Evolutionary conservation across 2,797 vertebrate genomes (phyloP), one percentile per base, ranked within the genome.

Genomic region (Rhynchotus rufescens): DNA sequence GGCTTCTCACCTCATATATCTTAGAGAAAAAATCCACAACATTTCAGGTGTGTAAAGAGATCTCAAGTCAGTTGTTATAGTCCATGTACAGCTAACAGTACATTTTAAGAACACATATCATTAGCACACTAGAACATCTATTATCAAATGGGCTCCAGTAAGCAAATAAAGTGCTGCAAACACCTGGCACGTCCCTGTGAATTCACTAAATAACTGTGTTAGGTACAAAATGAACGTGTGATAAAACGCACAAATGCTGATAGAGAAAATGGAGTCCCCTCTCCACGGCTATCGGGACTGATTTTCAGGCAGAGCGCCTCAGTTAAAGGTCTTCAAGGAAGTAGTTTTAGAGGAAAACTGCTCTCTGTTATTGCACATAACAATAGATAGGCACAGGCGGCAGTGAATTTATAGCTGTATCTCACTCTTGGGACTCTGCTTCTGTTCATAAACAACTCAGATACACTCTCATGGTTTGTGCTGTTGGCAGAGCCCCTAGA

Each of bases 361-460:
- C 47, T 71, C 89, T 80, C 84, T 83, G 88, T 95, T 95, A 88
- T 96, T 95, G 93, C 86, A 94, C 95, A 92, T 81, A 94, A 95
- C 93, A 92, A 95, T 91, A 95, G 87, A 96, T 80, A 95, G 89
- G 89, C 93, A 96, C 61, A 90, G 91, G 52, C 86, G 66, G 81
- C 88, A 95, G 84, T 64, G 84, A 96, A 94, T 89, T 94, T 93
- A 97, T 93, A 75, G 86, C 85, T 69, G 51, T 64, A 75, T 62
- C 84, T 96, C 94, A 95, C 94, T 92, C 93, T 54, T 90, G 93
- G 94, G 93, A 96, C 68, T 72, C 68, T 68, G 89, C 83, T 90
- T 93, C 93, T 95, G 92, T 92, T 95, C 95, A 96, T 95, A 96
- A 97, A 96, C 95, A 96, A 88, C 93, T 95, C 72, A 44, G 94